Evolutionary conservation across 2,797 vertebrate genomes (phyloP).

Genomic region (Schizopygopsis pylzovi): DNA sequence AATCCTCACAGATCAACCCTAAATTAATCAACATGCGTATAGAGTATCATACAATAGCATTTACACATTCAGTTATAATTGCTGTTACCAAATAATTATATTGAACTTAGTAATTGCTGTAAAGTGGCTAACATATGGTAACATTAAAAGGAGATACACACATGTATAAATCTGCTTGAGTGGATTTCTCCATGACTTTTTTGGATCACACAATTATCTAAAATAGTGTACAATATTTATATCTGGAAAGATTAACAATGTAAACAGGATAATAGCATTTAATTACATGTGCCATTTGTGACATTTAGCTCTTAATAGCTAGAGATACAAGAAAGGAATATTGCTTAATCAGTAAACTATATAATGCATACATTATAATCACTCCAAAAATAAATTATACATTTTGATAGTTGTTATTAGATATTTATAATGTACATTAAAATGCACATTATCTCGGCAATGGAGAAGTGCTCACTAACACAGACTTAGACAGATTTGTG

Average conservation of each 20-base stretch:
- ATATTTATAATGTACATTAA: not conserved
- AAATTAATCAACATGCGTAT: slow-evolving; percentile 32
- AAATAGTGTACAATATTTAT: not conserved
- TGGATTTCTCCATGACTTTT: not conserved
- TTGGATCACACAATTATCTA: not conserved
- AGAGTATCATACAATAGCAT: slow-evolving; percentile 45
- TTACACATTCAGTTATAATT: slow-evolving; percentile 13
- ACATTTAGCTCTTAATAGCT: not conserved
- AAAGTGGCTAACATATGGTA: not conserved
- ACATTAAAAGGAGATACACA: not conserved
- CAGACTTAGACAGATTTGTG: too few species aligned
- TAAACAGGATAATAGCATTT: not conserved
- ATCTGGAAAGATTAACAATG: not conserved
- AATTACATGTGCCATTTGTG: not conserved
- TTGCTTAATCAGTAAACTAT: not conserved
- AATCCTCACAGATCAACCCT: not conserved
- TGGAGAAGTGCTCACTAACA: too few species aligned
- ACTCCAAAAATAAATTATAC: not conserved
- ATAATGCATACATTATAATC: not conserved
- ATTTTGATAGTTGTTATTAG: not conserved
- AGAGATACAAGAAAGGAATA: not conserved
- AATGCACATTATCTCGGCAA: not conserved
- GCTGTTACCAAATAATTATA: not conserved
- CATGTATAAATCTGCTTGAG: not conserved
- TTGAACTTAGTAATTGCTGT: not conserved